phyloP scores from a whole-genome alignment of 2,797 vertebrate species.

The Falco berigora region DNA sequence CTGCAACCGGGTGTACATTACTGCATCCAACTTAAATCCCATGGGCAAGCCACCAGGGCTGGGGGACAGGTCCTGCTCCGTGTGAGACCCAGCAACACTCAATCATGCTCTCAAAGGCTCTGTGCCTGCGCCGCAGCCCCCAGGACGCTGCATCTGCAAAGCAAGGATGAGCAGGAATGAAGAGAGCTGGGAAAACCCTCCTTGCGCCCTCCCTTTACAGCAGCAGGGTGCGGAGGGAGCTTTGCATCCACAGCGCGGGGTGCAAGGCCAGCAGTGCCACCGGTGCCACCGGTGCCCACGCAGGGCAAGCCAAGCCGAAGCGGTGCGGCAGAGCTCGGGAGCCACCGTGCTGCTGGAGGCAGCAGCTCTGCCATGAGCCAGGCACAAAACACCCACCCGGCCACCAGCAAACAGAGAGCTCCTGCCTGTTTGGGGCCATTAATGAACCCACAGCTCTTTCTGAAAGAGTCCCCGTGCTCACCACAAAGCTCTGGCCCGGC shows the following conservation, averaged over 20 bases:
- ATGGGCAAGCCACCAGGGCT: background rate
- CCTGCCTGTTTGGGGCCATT: background rate
- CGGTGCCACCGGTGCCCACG: accelerated
- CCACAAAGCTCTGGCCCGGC: background rate
- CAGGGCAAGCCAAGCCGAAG: background rate
- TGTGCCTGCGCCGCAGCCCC: background rate
- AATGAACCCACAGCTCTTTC: background rate
- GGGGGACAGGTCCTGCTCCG: background rate
- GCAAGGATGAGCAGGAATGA: background rate
- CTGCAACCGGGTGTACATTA: accelerated
- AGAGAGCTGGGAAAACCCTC: background rate
- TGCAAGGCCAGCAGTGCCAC: background rate
- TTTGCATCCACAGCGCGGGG: accelerated
- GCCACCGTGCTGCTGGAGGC: background rate
- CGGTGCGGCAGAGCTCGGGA: background rate
- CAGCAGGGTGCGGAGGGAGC: background rate
- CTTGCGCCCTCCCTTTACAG: background rate
- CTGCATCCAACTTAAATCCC: background rate
- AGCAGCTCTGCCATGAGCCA: background rate
- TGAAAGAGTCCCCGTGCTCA: background rate
- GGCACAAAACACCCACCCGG: background rate
- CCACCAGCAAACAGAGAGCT: background rate
- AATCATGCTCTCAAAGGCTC: background rate
- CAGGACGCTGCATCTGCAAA: background rate
- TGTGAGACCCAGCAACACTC: accelerated